Conservation (phyloP, 2,113 vertebrate genomes). For the Pelvicachromis taeniatus region DNA sequence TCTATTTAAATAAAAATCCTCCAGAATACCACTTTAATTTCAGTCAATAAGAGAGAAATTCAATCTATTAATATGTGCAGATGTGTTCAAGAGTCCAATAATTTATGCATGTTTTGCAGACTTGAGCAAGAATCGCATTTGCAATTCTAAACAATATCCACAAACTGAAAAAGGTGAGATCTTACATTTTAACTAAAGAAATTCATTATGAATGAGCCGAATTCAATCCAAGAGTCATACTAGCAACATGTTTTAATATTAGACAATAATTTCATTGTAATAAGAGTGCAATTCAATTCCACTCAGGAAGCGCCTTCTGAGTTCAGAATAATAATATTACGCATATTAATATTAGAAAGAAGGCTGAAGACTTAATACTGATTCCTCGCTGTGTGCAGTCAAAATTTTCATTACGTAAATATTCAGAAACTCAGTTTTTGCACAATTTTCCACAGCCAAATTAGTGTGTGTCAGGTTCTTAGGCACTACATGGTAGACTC, state of each 20-base stretch:
- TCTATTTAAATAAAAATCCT: not conserved
- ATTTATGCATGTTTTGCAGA: slow-evolving; percentile 7
- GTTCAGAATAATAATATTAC: not conserved
- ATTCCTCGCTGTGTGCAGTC: not conserved
- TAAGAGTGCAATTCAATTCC: not conserved
- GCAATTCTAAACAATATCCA: slow-evolving; percentile 25
- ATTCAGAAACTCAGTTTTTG: not conserved
- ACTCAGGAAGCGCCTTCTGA: not conserved
- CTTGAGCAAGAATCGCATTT: slow-evolving; percentile 13
- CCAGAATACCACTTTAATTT: not conserved
- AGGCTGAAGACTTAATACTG: not conserved
- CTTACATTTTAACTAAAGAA: slow-evolving; percentile 16
- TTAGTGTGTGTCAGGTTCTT: not conserved
- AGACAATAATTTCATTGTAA: not conserved
- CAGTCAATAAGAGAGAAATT: not conserved
- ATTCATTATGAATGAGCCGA: slow-evolving; percentile 11
- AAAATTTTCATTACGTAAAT: not conserved
- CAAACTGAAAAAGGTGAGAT: not conserved
- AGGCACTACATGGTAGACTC: not conserved
- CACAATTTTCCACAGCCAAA: not conserved
- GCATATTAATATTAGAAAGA: not conserved
- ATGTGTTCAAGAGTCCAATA: not conserved
- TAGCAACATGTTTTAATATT: not conserved
- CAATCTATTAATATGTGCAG: not conserved
- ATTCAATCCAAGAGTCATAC: not conserved